Evolutionary conservation across 2,888 invertebrate genomes (phyloP).

Genomic region (Drosophila percnosoma): DNA sequence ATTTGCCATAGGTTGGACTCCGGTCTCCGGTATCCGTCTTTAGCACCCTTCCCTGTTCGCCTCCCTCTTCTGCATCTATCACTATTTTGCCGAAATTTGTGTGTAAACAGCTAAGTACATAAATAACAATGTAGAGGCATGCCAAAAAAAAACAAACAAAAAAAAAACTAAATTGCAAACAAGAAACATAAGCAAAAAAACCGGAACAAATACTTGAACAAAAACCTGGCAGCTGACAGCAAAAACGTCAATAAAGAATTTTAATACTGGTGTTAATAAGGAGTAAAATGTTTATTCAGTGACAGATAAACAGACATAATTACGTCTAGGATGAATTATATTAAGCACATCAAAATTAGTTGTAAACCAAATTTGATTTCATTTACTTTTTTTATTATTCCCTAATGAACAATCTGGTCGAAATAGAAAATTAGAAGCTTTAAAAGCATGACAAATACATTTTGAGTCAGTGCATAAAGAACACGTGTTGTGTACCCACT

Average conservation of each 20-base stretch:
- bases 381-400: neutral
- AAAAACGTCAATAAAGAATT: constrained; percentile 20
- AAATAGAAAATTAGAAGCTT: neutral
- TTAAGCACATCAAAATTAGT: neutral
- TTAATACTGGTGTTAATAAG: neutral
- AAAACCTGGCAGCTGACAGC: constrained; percentile 13
- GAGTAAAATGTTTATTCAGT: neutral
- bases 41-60: constrained; percentile 20
- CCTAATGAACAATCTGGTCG: neutral
- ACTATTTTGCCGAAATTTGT: constrained; percentile 32
- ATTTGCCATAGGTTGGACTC: constrained; percentile 24
- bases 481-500: neutral
- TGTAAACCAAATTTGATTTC: neutral
- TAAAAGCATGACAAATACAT: neutral
- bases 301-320: neutral
- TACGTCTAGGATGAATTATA: neutral
- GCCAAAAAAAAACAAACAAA: constrained; percentile 13
- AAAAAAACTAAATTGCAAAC: constrained; percentile 27
- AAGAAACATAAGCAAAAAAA: neutral
- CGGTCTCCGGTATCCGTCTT: constrained; percentile 13
- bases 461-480: neutral
- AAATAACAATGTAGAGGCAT: constrained; percentile 43
- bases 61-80: constrained; percentile 3
- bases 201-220: neutral
- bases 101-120: constrained; percentile 31